These are phyloP conservation scores for Apeira syringaria DNA, from an alignment of 2,888 invertebrate genomes.

Conservation along the genomic window DNA sequence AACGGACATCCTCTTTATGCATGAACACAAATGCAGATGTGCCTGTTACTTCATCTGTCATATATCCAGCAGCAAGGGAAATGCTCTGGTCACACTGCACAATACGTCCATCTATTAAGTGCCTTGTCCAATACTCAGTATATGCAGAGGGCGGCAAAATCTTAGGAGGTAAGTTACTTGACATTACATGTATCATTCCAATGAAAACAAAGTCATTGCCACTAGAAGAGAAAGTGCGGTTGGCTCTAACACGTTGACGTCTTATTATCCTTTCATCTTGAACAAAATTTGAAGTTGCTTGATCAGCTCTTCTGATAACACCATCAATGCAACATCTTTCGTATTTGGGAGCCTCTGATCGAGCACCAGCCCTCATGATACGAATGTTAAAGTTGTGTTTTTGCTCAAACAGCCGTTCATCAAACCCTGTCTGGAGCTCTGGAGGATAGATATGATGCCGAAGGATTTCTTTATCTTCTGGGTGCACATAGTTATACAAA, in stretches of 20 bases:
- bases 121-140: conserved; percentile 95
- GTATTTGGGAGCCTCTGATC: conserved; percentile 88
- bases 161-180: conserved; percentile 80
- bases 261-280: conserved; percentile 78
- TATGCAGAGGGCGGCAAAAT: conserved; percentile 85
- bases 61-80: conserved; percentile 93
- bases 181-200: conserved; percentile 88
- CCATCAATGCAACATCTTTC: conserved; percentile 89
- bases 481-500: conserved; percentile 91
- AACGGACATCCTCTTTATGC: conserved; percentile 94
- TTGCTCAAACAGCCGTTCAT: conserved; percentile 63
- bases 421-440: conserved; percentile 67
- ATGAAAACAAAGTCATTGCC: conserved; percentile 87
- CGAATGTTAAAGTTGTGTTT: conserved; percentile 83
- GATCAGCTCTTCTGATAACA: conserved; percentile 82
- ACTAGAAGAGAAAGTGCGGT: conserved; percentile 77
- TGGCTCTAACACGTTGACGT: conserved; percentile 79
- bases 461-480: conserved; percentile 91
- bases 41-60: conserved; percentile 95
- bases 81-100: conserved; percentile 96
- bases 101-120: conserved; percentile 94
- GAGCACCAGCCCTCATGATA: conserved; percentile 87
- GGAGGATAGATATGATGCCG: conserved; percentile 86
- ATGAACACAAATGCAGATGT: conserved; percentile 94
- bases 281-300: conserved; percentile 78